Evolutionary conservation across 2,113 vertebrate species (phyloP), one percentile per base, ranked within the genome.

Genomic region (Amphiprion percula): DNA sequence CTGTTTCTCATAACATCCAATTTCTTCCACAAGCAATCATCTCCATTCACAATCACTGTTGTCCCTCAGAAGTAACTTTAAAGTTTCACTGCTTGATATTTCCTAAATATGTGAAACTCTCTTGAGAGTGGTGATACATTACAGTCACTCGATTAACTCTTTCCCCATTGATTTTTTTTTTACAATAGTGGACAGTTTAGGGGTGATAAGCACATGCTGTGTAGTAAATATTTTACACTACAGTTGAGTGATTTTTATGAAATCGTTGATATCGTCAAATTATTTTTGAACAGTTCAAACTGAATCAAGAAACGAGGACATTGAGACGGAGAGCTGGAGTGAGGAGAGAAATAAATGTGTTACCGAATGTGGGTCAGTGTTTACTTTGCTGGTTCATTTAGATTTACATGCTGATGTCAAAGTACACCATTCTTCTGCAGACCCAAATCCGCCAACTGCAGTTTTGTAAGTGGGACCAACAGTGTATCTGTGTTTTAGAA

Each of bases 291-390:
- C 33, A 10, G 9, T 7, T 37, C 8, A 7, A 37, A 37, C 33
- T 37, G 33, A 37, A 37, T 37, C 33, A 37, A 37, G 33, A 37
- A 37, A 37, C 7, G 33, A 37, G 33, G 33, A 37, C 8, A 2
- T 6, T 37, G 9, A 37, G 33, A 37, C 26, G 66, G 24, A 58
- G 14, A 44, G 59, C 21, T 76, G 46, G 59, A 28, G 39, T 37
- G 73, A 66, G 26, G 53, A 66, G 24, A 53, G 62, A 63, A 68
- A 72, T 83, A 39, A 62, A 41, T 68, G 23, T 68, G 33, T 6
- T 37, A 37, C 33, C 8, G 33, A 37, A 37, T 37, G 33, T 37
- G 33, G 33, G 33, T 37, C 33, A 37, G 8, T 37, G 33, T 37
- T 37, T 37, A 37, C 8, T 37, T 37, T 37, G 8, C 33, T 37